Conservation (phyloP, 2,888 invertebrate species). For the Dicycla oo region DNA sequence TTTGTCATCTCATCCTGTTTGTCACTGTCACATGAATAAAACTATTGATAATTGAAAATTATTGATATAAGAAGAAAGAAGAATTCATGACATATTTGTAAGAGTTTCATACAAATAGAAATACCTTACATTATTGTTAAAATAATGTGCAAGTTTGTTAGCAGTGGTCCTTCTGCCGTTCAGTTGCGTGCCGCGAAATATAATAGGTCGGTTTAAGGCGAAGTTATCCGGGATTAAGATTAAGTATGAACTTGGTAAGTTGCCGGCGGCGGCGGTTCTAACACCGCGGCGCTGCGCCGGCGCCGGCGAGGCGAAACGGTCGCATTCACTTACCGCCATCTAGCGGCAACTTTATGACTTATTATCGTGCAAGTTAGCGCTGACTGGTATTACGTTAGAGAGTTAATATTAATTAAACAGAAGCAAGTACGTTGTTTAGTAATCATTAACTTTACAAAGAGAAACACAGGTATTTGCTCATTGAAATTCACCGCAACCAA, state of each 20-base stretch:
- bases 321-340: conserved; percentile 54
- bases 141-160: not conserved
- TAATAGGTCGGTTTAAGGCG: conserved; percentile 52
- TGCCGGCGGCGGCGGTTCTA: conserved; percentile 6
- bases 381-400: conserved; percentile 6
- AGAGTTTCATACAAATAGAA: too few relatives aligned
- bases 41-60: too few relatives aligned
- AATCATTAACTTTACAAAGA: conserved; percentile 13
- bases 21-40: too few relatives aligned
- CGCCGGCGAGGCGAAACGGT: conserved; percentile 8
- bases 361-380: conserved; percentile 33
- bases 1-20: too few relatives aligned
- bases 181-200: conserved; percentile 7
- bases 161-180: not conserved
- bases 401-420: conserved; percentile 23
- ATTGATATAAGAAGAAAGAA: not conserved
- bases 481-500: conserved; percentile 6
- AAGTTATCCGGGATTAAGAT: conserved; percentile 58
- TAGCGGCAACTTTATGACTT: conserved; percentile 49
- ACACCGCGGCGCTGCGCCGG: not conserved
- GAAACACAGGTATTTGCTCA: not conserved
- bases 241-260: conserved; percentile 48
- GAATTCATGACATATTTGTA: too few relatives aligned
- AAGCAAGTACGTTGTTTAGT: not conserved
- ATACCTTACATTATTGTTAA: not conserved